Base-by-base conservation (phyloP, 2,113 vertebrate species). In the Tylochromis polylepis region DNA sequence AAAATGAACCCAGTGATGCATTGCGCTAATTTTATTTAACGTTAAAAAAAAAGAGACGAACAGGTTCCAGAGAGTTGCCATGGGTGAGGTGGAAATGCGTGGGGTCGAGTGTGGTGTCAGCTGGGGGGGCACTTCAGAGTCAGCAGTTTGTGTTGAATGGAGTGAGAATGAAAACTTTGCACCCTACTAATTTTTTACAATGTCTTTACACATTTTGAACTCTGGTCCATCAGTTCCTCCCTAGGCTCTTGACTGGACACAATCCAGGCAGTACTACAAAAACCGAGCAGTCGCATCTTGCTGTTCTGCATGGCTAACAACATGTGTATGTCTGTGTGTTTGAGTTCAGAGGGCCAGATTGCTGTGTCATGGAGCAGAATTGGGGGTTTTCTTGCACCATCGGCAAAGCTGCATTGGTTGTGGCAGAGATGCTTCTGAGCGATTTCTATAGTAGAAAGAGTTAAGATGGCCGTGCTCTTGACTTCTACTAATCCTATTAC, bases 401-500 rank as follows among this genome's bases (percentile, higher is more conserved):
- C 92, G 92, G 93, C 94, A 90, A 70, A 83, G 85, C 85, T 88
- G 49, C 85, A 87, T 90, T 81, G 86, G 85, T 91, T 82, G 75
- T 70, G 83, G 84, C 62, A 88, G 85, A 94, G 94, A 94, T 94
- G 91, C 92, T 94, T 93, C 93, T 94, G 94, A 94, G 93, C 85
- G 89, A 94, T 94, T 95, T 94, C 90, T 89, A 85, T 81, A 86
- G 87, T 92, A 94, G 92, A 92, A 95, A 93, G 93, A 94, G 93
- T 94, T 92, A 95, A 95, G 87, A 95, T 93, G 92, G 90, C 84
- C 87, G 22, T 82, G 85, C 94, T 94, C 91, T 93, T 95, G 93
- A 96, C 91, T 95, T 94, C 84, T 84, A 78, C 92, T 96, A 96
- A 96, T 96, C 95, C 95, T 95, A 95, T 96, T 96, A 96, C 94